A percentile compares a stretch with the other conserved stretches of the same genome.
Conservation (phyloP, 2,797 vertebrate species). For the Lepilemur septentrionalis region DNA sequence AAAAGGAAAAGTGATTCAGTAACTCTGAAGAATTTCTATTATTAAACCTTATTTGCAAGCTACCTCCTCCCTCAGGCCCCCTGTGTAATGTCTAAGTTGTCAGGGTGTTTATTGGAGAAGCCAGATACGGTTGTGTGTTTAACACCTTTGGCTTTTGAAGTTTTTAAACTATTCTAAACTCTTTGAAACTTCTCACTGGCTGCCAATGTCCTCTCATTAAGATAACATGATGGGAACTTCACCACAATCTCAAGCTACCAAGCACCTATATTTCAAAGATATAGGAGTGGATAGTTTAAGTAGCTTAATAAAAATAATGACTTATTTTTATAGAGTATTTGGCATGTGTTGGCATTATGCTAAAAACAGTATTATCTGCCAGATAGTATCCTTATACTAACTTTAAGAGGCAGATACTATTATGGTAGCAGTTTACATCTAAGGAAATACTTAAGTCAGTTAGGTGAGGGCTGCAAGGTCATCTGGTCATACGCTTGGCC, state of each 20-base stretch:
- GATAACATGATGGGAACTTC: neutral
- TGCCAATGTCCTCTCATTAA: neutral
- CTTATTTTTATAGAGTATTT: neutral
- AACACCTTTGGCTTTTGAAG: neutral
- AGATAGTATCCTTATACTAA: neutral
- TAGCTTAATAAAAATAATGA: conserved; percentile 2
- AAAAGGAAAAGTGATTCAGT: conserved; percentile 68
- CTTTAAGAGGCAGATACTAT: neutral
- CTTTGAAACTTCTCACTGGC: neutral
- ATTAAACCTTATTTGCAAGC: conserved; percentile 65
- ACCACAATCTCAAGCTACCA: neutral
- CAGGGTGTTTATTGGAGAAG: neutral
- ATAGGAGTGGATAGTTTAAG: neutral
- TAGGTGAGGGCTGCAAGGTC: neutral
- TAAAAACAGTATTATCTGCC: neutral
- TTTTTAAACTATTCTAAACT: conserved; percentile 44
- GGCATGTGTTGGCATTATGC: neutral
- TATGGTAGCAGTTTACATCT: neutral
- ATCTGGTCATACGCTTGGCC: neutral
- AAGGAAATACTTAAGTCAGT: neutral
- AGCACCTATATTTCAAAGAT: neutral
- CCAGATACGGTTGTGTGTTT: neutral
- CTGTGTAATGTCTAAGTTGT: conserved; percentile 47
- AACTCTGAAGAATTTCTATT: conserved; percentile 55
- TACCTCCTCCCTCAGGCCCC: conserved; percentile 8